phyloP scores from a whole-genome alignment of 2,888 invertebrate genomes.

The Nephrocerus scutellatus region DNA sequence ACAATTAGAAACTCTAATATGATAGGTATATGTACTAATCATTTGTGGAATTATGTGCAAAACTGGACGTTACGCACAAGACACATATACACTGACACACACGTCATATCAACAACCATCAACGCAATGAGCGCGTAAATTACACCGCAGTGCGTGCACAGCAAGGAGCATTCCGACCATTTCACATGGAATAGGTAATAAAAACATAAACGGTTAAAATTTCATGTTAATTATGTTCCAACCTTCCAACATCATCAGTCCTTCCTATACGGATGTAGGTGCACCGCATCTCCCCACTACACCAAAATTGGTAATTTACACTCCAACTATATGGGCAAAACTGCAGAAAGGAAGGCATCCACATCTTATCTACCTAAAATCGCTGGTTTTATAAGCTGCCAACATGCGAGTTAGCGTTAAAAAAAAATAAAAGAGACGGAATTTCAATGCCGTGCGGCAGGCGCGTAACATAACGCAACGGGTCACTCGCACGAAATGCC shows the following conservation, averaged over 20 bases:
- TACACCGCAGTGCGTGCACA: too few species aligned
- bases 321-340: not conserved
- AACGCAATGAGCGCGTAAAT: not conserved
- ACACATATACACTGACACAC: too few species aligned
- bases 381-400: slow-evolving; percentile 28
- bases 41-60: too few species aligned
- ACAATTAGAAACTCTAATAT: not conserved
- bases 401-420: slow-evolving; percentile 35
- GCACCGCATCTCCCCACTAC: not conserved
- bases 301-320: slow-evolving; percentile 9
- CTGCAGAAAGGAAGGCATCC: not conserved
- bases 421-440: too few species aligned
- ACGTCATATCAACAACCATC: too few species aligned
- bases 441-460: too few species aligned
- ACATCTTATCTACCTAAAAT: slow-evolving; percentile 19
- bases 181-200: slow-evolving; percentile 12
- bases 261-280: slow-evolving; percentile 1
- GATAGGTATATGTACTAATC: too few species aligned
- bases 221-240: slow-evolving; percentile 34
- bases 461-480: too few species aligned
- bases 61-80: too few species aligned
- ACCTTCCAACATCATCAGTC: slow-evolving; percentile 23
- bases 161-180: not conserved
- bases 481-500: too few species aligned
- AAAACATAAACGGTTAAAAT: slow-evolving; percentile 26